Percentiles rank a stretch among this genome's conserved stretches.
Evolutionary conservation across 2,113 vertebrate genomes (phyloP).

Genomic region (Coturnix japonica): DNA sequence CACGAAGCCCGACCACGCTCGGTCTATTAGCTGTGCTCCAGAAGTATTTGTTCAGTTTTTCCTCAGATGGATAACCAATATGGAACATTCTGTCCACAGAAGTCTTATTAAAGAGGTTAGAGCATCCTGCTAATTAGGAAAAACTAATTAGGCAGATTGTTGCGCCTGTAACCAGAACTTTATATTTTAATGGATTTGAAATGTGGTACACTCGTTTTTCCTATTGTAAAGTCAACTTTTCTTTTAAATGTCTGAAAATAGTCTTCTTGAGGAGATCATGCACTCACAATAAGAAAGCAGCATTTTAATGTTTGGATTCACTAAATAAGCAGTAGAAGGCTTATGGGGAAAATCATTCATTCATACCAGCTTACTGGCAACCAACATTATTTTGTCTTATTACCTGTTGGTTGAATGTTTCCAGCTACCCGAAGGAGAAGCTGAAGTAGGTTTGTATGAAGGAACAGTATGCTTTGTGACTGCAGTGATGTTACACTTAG

Average conservation of each 20-base stretch:
- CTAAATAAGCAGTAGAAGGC: neutral
- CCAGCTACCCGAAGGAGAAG: neutral
- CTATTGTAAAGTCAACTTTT: conserved; percentile 15
- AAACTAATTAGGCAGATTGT: conserved; percentile 68
- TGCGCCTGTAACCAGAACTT: conserved; percentile 69
- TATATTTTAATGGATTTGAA: conserved; percentile 62
- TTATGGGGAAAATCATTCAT: neutral
- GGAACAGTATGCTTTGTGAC: neutral
- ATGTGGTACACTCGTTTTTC: neutral
- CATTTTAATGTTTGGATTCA: neutral
- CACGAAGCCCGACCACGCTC: conserved; percentile 34
- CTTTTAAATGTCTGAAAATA: neutral
- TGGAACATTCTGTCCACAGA: conserved; percentile 74
- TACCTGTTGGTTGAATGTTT: neutral
- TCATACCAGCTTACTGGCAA: neutral
- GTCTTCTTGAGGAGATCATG: neutral
- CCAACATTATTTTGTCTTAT: neutral
- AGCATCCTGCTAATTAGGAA: conserved; percentile 73
- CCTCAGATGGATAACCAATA: conserved; percentile 71
- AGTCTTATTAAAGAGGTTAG: conserved; percentile 71
- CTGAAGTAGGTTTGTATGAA: neutral
- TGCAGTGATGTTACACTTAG: neutral
- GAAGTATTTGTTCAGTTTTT: conserved; percentile 55
- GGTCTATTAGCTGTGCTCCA: conserved; percentile 67
- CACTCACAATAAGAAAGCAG: neutral